Evolutionary conservation across 2,888 invertebrate species (phyloP).

Genomic region (Lamellibrachia columna): DNA sequence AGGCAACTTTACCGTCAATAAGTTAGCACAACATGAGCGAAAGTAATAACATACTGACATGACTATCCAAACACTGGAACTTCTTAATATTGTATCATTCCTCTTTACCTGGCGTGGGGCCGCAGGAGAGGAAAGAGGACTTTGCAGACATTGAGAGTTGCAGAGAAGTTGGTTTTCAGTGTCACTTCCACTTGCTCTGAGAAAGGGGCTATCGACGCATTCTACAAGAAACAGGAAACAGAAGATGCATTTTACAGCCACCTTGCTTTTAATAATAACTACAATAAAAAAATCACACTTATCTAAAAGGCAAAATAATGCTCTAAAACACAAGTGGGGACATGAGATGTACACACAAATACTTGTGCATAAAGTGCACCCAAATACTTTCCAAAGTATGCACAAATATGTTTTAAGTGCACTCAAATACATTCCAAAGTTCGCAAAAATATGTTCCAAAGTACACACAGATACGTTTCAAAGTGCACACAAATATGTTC

Average conservation of each 20-base stretch:
- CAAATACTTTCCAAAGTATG: too few species aligned
- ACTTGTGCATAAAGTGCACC: too few species aligned
- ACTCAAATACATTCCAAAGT: too few species aligned
- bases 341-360: background rate
- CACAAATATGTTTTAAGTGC: too few species aligned
- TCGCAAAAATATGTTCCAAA: too few species aligned
- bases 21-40: too few species aligned
- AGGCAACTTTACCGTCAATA: too few species aligned
- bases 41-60: too few species aligned
- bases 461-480: too few species aligned
- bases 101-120: slow-evolving; percentile 71
- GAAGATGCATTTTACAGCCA: background rate
- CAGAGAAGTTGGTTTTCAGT: slow-evolving; percentile 76
- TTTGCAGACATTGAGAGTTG: slow-evolving; percentile 74
- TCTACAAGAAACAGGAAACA: slow-evolving; percentile 22
- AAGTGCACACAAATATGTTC: background rate
- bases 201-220: slow-evolving; percentile 71
- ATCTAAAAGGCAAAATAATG: background rate
- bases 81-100: background rate
- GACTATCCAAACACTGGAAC: background rate
- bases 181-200: slow-evolving; percentile 77
- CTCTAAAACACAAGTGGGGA: background rate
- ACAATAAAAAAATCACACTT: background rate
- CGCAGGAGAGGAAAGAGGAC: slow-evolving; percentile 78
- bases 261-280: background rate